Base-by-base conservation (phyloP, 2,797 vertebrate genomes). In the Melopsittacus undulatus region DNA sequence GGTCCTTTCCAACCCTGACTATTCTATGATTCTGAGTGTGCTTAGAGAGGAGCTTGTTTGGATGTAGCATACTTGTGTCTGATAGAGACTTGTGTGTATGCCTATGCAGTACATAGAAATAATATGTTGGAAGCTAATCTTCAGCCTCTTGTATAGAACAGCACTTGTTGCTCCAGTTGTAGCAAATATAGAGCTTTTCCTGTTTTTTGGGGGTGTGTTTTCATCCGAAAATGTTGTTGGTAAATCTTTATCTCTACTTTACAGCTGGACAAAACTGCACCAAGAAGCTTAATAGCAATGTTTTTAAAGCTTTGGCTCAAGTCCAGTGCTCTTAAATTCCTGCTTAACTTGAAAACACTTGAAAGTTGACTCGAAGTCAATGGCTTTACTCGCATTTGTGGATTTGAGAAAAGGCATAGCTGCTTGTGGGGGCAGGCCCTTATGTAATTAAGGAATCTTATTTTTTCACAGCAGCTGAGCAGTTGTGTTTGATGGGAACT, bases 381-480 rank as follows among this genome's bases (percentile, higher is more conserved):
- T 68, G 70, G 21, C 57, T 83, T 26, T 86, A 27, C 51, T 86
- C 24, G 23, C 48, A 13, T 87, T 64, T 36, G 48, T 74, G 78
- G 77, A 10, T 86, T 63, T 84, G 63, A 88, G 87, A 59, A 63
- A 30, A 67, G 48, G 22, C 63, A 34, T 21, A 79, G 69, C 82
- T 84, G 45, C 69, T 43, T 54, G 51, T 78, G 87, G 40, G 59
- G 83, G 83, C 66, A 34, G 62, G 36, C n/a, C 66, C 15, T 63
- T 36, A 54, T 0, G 30, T 2, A 22, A 19, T 86, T 62, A 68
- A 62, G 46, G 77, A 76, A 64, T 67, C 64, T 86, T 32, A 79
- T 59, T 34, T 94, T 92, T 77, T 92, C 78, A 56, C 64, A 90
- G 92, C 82, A 86, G 83, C 82, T 26, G 21, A 91, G 76, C 63